A percentile compares a stretch with the other conserved stretches of the same genome.
These are phyloP conservation scores for Acrobasis consociella DNA, from an alignment of 2,888 invertebrate species.

Conservation along the genomic window DNA sequence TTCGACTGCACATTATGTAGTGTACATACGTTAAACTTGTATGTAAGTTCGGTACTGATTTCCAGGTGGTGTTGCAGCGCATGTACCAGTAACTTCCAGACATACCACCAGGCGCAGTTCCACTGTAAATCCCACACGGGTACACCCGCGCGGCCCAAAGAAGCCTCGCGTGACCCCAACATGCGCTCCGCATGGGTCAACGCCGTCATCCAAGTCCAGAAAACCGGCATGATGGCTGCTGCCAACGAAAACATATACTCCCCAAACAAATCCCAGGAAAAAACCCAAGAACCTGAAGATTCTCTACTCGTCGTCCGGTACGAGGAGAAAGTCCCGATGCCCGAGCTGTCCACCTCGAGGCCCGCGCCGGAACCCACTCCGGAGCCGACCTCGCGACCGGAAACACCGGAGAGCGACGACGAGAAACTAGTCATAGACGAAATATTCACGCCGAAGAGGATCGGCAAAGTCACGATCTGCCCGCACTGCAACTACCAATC, in stretches of 20 bases:
- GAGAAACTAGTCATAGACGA: constrained; percentile 57
- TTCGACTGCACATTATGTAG: too few species aligned
- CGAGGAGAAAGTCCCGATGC: constrained; percentile 49
- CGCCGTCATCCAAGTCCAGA: constrained; percentile 51
- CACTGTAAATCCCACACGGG: constrained; percentile 62
- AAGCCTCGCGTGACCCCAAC: constrained; percentile 52
- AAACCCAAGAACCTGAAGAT: constrained; percentile 43
- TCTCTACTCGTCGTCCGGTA: constrained; percentile 66
- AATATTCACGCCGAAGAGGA: constrained; percentile 28
- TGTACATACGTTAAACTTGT: background rate
- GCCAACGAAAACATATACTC: constrained; percentile 19
- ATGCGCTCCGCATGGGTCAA: constrained; percentile 58
- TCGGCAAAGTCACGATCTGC: constrained; percentile 42
- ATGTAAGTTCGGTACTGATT: constrained; percentile 21
- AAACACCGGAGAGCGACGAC: constrained; percentile 52
- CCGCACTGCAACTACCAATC: constrained; percentile 50
- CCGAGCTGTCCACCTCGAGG: background rate
- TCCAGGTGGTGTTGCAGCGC: constrained; percentile 69
- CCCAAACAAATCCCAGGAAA: constrained; percentile 16
- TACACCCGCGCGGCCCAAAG: constrained; percentile 48
- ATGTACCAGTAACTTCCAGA: constrained; percentile 56
- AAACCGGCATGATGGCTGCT: constrained; percentile 39
- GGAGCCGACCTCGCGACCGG: constrained; percentile 39
- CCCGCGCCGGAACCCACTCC: constrained; percentile 26
- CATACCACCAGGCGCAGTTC: constrained; percentile 70